Evolutionary conservation across 1,140 invertebrate genomes (phyloP), one percentile per base, ranked within the genome.

Genomic region (Solenopsis fugax): DNA sequence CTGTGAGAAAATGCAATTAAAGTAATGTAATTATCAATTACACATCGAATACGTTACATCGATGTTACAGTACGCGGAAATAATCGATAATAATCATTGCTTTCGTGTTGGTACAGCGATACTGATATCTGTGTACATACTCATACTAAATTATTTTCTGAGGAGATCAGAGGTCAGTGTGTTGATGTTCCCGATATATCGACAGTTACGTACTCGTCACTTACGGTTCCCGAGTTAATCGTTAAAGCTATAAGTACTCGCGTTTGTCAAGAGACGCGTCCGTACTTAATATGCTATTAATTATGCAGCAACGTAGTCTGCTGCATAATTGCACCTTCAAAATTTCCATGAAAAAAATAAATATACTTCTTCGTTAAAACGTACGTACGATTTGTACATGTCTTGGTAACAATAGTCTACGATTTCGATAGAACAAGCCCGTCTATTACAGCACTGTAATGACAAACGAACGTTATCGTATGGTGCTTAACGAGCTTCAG

Each of bases 141-240:
- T n/a, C 56, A 21, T 58, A 62, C 34, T 81, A 60, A 73, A 58
- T 89, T 77, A 87, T 45, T 34, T 58, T 58, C 50, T 10, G 4
- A 58, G 29, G 12, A 76, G 37, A 71, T 48, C 85, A 87, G 54
- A 84, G 88, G 89, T 89, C 56, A 90, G 50, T 86, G 18, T 84
- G 72, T 21, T 52, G 62, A 90, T 87, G 45, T 84, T 72, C 56
- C 64, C n/a, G 87, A 76, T 62, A 73, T 54, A 58, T 24, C 71
- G 48, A 10, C 85, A 90, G 89, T 89, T 54, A 84, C 52, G 89
- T 87, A 45, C n/a, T 24, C n/a, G 12, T 48, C 24, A 60, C 4
- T 84, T 37, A 71, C 24, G 29, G 24, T 37, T 60, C 69, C 80
- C 80, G 29, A 60, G 69, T 75, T 50, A 73, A 75, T 73, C 41